A percentile compares a stretch with the other conserved stretches of the same genome.
phyloP scores from a whole-genome alignment of 2,113 vertebrate genomes.

The Recurvirostra avosetta region DNA sequence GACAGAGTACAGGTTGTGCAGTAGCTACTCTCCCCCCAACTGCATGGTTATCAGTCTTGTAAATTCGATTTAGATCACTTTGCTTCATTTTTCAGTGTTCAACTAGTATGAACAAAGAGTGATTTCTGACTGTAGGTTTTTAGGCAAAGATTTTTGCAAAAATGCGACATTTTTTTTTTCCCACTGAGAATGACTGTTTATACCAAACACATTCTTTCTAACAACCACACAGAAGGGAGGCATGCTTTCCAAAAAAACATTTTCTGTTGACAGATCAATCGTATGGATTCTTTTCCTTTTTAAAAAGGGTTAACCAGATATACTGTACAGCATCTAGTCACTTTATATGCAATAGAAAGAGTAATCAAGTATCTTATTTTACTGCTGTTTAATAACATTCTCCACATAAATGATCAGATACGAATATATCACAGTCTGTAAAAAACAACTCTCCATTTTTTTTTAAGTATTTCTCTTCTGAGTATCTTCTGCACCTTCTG shows the following conservation, averaged over 20 bases:
- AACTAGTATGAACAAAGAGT: conserved; percentile 18
- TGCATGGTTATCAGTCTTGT: conserved; percentile 13
- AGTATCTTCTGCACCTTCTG: not conserved
- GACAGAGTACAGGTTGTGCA: conserved; percentile 58
- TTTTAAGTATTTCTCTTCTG: not conserved
- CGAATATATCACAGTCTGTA: not conserved
- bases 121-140: conserved; percentile 10
- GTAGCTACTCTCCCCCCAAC: not conserved
- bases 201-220: not conserved
- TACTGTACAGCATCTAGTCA: not conserved
- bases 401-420: not conserved
- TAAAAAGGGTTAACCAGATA: not conserved
- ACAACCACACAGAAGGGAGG: not conserved
- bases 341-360: not conserved
- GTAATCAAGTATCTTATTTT: not conserved
- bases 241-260: not conserved
- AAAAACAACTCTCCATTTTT: not conserved
- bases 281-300: not conserved
- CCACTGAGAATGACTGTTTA: not conserved
- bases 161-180: not conserved
- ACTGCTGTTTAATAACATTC: not conserved
- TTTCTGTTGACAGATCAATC: not conserved
- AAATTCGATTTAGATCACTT: conserved; percentile 55
- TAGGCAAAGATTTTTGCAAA: not conserved
- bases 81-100: conserved; percentile 32